Evolutionary conservation across 2,113 vertebrate species (phyloP).

Genomic region (Crotalus horridus): DNA sequence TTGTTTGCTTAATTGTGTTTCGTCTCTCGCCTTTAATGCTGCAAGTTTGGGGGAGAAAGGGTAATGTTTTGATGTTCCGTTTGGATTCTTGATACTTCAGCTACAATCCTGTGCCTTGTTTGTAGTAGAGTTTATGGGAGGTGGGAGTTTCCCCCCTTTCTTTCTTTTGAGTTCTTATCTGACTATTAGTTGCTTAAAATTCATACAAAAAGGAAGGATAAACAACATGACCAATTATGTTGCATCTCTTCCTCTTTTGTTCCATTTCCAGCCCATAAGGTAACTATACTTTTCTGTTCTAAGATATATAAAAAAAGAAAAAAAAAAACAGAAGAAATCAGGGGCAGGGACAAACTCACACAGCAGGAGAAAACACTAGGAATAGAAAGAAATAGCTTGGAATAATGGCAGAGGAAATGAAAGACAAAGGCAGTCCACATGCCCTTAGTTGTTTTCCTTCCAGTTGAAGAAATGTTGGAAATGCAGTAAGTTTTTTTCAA

Average conservation of each 20-base stretch:
- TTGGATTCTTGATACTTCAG: constrained; percentile 67
- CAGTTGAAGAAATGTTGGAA: constrained; percentile 55
- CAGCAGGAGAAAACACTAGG: not conserved
- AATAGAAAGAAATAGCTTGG: constrained; percentile 53
- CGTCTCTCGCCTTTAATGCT: constrained; percentile 77
- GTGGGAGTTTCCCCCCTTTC: not conserved
- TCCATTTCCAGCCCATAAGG: constrained; percentile 24
- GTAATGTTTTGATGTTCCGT: constrained; percentile 73
- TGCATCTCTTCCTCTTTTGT: constrained; percentile 51
- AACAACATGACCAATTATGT: constrained; percentile 22
- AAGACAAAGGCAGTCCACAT: constrained; percentile 38
- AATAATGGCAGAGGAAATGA: constrained; percentile 57
- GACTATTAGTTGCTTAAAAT: constrained; percentile 24
- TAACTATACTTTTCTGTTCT: constrained; percentile 24
- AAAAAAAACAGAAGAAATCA: not conserved
- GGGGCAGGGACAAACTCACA: constrained; percentile 8
- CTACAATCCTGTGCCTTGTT: constrained; percentile 68
- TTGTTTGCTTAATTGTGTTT: constrained; percentile 73
- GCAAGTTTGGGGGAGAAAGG: constrained; percentile 75
- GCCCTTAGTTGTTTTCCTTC: constrained; percentile 31
- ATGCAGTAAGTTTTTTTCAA: constrained; percentile 54
- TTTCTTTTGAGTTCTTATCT: constrained; percentile 42
- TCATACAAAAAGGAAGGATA: not conserved
- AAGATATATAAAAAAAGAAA: not conserved
- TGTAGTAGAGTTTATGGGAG: constrained; percentile 32